Base-by-base conservation (phyloP, 2,113 vertebrate genomes). In the Choloepus hoffmanni region DNA sequence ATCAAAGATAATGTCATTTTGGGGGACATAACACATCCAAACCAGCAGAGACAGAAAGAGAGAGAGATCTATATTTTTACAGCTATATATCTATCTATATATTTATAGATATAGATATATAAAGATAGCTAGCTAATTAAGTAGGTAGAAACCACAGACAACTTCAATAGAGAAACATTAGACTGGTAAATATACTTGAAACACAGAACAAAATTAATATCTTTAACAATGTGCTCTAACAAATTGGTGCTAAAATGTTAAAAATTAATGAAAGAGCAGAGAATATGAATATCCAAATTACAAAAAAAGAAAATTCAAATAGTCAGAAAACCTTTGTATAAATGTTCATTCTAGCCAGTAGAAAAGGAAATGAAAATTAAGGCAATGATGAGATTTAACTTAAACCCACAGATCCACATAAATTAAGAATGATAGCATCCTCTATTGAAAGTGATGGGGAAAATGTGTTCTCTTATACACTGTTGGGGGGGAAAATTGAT, bases 311-410 rank as follows among this genome's bases (percentile, higher is more conserved):
- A 88, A 70, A 79, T 33, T 7, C 18, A 50, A 81, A 13, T 36
- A 19, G 10, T 16, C 48, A 62, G 50, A 68, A 48, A 78, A 77
- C 4, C n/a, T 43, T 62, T 68, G 48, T 3, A 60, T 24, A 79
- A 74, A 50, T 92, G 6, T 78, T 89, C 23, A 85, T 18, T 72
- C 21, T 85, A n/a, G 53, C 11, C 40, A 77, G 6, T 65, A 65
- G 13, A 77, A 76, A 92, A 48, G 18, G 40, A 72, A 70, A 82
- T 88, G 36, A 72, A 96, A 84, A 84, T 55, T 72, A 92, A 94
- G 55, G 45, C 24, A 84, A 85, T 78, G 72, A 73, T 55, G 5
- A 67, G 11, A 72, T 24, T 72, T 36, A 45, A 40, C 48, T 84
- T 36, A 55, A 91, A 45, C 30, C 21, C 53, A 48, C 48, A 26